Evolutionary conservation across 1,140 invertebrate genomes (phyloP).

Genomic region (Agraylea sexmaculata): DNA sequence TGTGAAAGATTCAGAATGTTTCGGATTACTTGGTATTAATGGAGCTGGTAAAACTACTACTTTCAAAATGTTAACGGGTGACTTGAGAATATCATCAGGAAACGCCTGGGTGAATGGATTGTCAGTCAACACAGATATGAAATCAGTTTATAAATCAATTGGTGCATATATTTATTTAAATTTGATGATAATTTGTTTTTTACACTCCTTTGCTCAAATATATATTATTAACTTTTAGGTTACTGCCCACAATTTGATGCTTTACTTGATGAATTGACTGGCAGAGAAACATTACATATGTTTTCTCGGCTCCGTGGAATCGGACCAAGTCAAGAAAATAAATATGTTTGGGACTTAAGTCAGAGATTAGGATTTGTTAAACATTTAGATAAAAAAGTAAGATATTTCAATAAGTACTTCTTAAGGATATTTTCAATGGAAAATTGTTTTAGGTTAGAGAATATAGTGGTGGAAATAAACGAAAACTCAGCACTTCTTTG

Average conservation of each 20-base stretch:
- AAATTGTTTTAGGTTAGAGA: slow-evolving; percentile 38
- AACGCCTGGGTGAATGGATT: slow-evolving; percentile 41
- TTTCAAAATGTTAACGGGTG: slow-evolving; percentile 84
- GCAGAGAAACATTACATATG: slow-evolving; percentile 55
- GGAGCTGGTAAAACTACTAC: slow-evolving; percentile 78
- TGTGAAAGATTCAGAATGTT: slow-evolving; percentile 54
- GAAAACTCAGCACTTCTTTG: slow-evolving; percentile 88
- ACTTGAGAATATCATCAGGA: slow-evolving; percentile 46
- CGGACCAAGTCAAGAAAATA: slow-evolving; percentile 24
- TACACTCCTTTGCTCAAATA: neutral
- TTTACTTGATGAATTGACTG: slow-evolving; percentile 59
- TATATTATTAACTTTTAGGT: slow-evolving; percentile 30
- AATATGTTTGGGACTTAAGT: slow-evolving; percentile 24
- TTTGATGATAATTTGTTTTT: neutral
- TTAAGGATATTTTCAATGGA: slow-evolving; percentile 29
- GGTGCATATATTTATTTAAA: slow-evolving; percentile 27
- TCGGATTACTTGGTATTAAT: slow-evolving; percentile 81
- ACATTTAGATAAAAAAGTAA: slow-evolving; percentile 42
- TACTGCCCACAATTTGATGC: slow-evolving; percentile 71
- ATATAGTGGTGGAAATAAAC: slow-evolving; percentile 88
- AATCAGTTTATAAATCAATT: slow-evolving; percentile 45
- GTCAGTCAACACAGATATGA: slow-evolving; percentile 41
- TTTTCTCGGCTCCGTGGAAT: slow-evolving; percentile 58
- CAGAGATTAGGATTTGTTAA: slow-evolving; percentile 38
- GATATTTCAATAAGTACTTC: slow-evolving; percentile 53